Conservation (phyloP, 2,888 invertebrate species). For the Periphyllus acericola region DNA sequence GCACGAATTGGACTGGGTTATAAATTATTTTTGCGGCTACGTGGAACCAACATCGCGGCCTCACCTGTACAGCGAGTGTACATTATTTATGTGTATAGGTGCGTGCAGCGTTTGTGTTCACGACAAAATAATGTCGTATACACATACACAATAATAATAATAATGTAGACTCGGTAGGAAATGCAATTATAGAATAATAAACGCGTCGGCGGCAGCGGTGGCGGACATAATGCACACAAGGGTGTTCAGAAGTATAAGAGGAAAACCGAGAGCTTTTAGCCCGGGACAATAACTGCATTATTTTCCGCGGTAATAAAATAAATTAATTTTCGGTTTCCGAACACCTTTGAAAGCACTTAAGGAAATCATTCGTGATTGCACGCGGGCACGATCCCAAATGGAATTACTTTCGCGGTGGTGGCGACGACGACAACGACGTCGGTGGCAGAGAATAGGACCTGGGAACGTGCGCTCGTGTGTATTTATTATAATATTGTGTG, state of each 20-base stretch:
- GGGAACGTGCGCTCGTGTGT: neutral
- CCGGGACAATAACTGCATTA: slow-evolving; percentile 21
- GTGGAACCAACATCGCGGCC: too few relatives aligned
- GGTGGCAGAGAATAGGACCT: too few relatives aligned
- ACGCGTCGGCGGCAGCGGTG: neutral
- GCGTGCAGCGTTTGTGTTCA: neutral
- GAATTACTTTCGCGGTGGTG: neutral
- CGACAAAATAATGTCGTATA: neutral
- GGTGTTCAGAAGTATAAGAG: neutral
- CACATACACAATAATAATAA: neutral
- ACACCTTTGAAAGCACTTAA: slow-evolving; percentile 42
- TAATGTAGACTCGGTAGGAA: neutral
- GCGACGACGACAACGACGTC: too few relatives aligned
- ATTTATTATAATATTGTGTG: neutral
- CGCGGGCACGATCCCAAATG: neutral
- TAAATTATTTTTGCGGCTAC: neutral
- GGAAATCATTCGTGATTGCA: slow-evolving; percentile 19
- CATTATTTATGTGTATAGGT: too few relatives aligned
- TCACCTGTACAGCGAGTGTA: too few relatives aligned
- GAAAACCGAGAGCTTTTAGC: slow-evolving; percentile 46
- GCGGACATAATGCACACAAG: neutral
- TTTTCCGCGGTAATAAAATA: slow-evolving; percentile 35
- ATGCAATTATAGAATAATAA: slow-evolving; percentile 28
- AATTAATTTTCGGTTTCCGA: slow-evolving; percentile 32
- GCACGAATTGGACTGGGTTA: neutral